Evolutionary conservation across 2,797 vertebrate genomes (phyloP).

Genomic region (Euphonia xanthogaster): DNA sequence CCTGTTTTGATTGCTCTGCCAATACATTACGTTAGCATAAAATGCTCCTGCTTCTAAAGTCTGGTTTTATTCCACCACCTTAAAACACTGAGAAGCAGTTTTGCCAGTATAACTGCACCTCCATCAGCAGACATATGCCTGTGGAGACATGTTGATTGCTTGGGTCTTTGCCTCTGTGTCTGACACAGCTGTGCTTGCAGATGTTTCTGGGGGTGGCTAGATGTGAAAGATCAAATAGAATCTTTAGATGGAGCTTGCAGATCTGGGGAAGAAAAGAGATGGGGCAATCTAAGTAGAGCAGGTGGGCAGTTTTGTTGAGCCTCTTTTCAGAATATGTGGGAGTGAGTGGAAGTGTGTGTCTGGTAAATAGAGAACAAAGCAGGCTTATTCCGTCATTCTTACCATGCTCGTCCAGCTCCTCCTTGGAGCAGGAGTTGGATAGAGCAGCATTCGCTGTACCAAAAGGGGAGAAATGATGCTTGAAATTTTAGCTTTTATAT

Average conservation of each 20-base stretch:
- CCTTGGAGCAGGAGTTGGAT: background rate
- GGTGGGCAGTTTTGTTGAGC: background rate
- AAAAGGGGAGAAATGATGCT: background rate
- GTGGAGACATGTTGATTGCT: background rate
- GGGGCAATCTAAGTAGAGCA: background rate
- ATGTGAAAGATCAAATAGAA: background rate
- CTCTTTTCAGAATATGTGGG: background rate
- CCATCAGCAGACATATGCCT: background rate
- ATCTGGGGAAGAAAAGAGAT: background rate
- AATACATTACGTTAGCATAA: background rate
- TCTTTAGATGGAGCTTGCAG: background rate
- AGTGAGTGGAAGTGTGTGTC: background rate
- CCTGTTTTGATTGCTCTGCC: background rate
- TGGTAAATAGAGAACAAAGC: background rate
- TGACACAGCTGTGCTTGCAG: background rate
- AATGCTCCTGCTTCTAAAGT: background rate
- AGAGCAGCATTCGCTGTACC: background rate
- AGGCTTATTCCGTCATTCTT: background rate
- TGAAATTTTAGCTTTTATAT: background rate
- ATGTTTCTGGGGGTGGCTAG: background rate
- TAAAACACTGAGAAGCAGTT: constrained; percentile 2
- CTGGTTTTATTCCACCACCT: background rate
- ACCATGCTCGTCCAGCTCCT: background rate
- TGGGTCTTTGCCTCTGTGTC: background rate
- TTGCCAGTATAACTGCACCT: constrained; percentile 29